These are phyloP conservation scores for Aleiodes sp. DNA, from an alignment of 1,140 invertebrate genomes.

Conservation along the genomic window DNA sequence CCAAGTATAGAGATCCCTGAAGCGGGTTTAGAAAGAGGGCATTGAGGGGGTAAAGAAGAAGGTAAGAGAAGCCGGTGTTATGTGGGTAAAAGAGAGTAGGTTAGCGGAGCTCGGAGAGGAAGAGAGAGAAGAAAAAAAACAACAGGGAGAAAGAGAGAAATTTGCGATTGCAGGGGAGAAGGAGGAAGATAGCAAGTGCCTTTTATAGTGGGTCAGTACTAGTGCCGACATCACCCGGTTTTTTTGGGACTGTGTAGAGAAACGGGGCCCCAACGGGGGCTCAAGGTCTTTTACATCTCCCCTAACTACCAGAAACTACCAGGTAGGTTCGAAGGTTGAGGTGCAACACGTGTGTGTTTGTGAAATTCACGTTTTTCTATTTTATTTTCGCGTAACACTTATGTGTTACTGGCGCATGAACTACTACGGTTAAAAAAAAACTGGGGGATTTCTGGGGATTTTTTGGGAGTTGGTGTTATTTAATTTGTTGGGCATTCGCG, in stretches of 20 bases:
- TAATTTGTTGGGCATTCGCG: too few relatives aligned
- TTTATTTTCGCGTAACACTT: too few relatives aligned
- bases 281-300: constrained; percentile 44
- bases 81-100: constrained; percentile 59
- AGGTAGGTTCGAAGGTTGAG: constrained; percentile 49
- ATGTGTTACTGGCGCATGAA: not conserved
- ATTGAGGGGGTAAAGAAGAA: not conserved
- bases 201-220: constrained; percentile 67
- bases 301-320: constrained; percentile 50
- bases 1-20: constrained; percentile 20
- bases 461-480: too few relatives aligned
- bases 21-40: constrained; percentile 35
- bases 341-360: not conserved
- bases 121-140: too few relatives aligned
- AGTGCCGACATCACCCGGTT: constrained; percentile 53
- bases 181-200: constrained; percentile 62
- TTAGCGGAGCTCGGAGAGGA: constrained; percentile 56
- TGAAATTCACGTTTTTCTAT: not conserved
- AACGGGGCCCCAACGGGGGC: constrained; percentile 29
- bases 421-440: too few relatives aligned
- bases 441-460: too few relatives aligned
- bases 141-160: constrained; percentile 49
- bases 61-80: constrained; percentile 57
- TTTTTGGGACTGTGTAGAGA: constrained; percentile 12
- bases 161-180: constrained; percentile 48